Evolutionary conservation across 2,888 invertebrate genomes (phyloP).

Genomic region (Troides oblongomaculatus): DNA sequence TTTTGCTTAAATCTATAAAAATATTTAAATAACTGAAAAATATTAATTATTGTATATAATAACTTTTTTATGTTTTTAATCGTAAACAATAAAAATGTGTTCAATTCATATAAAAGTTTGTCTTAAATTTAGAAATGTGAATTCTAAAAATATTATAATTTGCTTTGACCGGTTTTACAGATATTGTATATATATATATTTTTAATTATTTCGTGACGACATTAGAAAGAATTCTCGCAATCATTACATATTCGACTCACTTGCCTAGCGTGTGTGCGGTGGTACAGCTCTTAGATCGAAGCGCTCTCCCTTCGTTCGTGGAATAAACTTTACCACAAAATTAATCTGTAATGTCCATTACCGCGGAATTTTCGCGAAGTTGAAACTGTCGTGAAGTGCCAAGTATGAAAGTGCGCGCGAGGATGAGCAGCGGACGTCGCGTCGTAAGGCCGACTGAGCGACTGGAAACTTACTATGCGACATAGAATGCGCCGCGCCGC

Average conservation of each 20-base stretch:
- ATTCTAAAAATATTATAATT: not conserved
- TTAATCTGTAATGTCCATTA: conserved; percentile 3
- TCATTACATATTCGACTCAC: conserved; percentile 21
- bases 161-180: not conserved
- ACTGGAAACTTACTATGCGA: conserved; percentile 39
- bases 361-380: conserved; percentile 39
- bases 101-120: too few relatives aligned
- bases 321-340: conserved; percentile 10
- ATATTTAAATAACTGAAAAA: too few relatives aligned
- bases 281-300: conserved; percentile 12
- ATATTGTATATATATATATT: not conserved
- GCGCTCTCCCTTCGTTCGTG: not conserved
- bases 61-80: too few relatives aligned
- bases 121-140: too few relatives aligned
- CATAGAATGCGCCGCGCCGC: conserved; percentile 46
- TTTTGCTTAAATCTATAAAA: too few relatives aligned
- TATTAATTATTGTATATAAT: too few relatives aligned
- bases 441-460: conserved; percentile 68
- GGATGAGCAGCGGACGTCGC: conserved; percentile 64
- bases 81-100: too few relatives aligned
- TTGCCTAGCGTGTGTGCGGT: conserved; percentile 29
- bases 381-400: conserved; percentile 34
- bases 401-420: conserved; percentile 46
- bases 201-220: not conserved
- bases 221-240: not conserved